Percentiles rank a stretch among this genome's conserved stretches.
phyloP scores from a whole-genome alignment of 2,797 vertebrate species.

The Pantherophis vulpinus region DNA sequence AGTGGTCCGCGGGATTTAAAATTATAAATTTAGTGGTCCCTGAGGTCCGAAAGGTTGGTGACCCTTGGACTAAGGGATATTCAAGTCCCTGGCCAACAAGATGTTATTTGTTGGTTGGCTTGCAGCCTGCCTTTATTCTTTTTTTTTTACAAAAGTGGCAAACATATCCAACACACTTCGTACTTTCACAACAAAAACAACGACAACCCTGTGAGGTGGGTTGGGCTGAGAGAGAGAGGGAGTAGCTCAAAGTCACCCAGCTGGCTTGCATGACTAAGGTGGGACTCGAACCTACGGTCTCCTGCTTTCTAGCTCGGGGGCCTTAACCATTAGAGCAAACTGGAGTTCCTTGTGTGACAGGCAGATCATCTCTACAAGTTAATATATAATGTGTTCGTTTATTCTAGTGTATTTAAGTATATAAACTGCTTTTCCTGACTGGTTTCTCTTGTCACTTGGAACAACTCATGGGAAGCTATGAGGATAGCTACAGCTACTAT shows the following conservation, averaged over 20 bases:
- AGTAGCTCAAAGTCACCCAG: not conserved
- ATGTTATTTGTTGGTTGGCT: not conserved
- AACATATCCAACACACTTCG: not conserved
- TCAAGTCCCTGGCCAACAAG: not conserved
- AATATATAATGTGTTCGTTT: not conserved
- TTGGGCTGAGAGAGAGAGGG: not conserved
- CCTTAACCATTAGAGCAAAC: not conserved
- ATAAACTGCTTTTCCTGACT: not conserved
- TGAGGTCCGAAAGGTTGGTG: no score
- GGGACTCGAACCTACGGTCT: not conserved
- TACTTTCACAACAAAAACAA: not conserved
- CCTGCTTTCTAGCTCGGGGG: not conserved
- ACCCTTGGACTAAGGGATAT: fast-evolving
- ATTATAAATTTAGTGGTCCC: no score
- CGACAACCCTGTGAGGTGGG: not conserved
- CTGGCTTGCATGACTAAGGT: not conserved
- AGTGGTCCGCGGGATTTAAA: no score
- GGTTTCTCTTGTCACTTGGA: not conserved
- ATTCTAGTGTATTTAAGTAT: not conserved
- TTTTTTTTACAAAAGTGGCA: not conserved
- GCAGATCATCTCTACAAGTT: not conserved
- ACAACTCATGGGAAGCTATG: not conserved
- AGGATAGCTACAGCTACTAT: not conserved
- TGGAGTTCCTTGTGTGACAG: not conserved
- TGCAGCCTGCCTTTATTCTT: not conserved